These are phyloP conservation scores for Diploptera punctata DNA, from an alignment of 2,888 invertebrate genomes.

Conservation along the genomic window DNA sequence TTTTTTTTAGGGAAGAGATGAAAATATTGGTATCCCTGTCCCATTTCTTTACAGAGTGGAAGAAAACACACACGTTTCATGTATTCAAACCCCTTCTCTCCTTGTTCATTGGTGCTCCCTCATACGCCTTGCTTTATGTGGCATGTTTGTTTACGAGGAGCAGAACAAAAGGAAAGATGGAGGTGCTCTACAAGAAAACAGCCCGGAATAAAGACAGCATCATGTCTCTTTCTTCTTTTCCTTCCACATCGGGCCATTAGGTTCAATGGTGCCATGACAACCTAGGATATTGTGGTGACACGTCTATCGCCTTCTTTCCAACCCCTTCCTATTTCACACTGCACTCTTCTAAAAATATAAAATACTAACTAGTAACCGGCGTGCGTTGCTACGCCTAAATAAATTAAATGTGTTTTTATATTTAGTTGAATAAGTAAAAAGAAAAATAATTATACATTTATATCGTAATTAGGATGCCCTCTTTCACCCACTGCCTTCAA, in stretches of 20 bases:
- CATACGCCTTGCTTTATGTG: conserved; percentile 29
- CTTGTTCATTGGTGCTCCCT: background rate
- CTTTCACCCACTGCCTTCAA: no score
- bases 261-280: conserved; percentile 23
- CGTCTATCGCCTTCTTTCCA: background rate
- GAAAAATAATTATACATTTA: no score
- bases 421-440: no score
- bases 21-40: background rate
- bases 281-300: conserved; percentile 28
- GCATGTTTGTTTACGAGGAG: conserved; percentile 35
- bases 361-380: no score
- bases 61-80: background rate
- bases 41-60: background rate
- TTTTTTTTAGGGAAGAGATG: background rate
- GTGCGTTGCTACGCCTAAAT: no score
- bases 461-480: no score
- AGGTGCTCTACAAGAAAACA: background rate
- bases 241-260: conserved; percentile 29
- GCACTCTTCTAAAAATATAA: no score
- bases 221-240: conserved; percentile 15
- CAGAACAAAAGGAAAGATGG: conserved; percentile 13
- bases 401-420: no score
- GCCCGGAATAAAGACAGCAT: conserved; percentile 19
- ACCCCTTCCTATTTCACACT: background rate
- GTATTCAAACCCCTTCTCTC: background rate